Base-by-base conservation (phyloP, 2,888 invertebrate genomes). In the Erannis defoliaria region DNA sequence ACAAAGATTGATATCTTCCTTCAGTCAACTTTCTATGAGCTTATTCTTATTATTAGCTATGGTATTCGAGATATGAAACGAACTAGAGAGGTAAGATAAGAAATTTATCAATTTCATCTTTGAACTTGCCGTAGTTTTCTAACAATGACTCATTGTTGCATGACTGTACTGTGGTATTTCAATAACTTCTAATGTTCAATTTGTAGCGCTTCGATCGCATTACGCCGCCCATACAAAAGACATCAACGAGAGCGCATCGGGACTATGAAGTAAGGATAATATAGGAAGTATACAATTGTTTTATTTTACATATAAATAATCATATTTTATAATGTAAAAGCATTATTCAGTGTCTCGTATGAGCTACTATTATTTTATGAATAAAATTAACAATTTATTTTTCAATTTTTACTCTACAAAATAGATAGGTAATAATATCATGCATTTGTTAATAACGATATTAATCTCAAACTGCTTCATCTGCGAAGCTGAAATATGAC, bases 1-100 rank as follows among this genome's bases (percentile, higher is more conserved):
- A 74, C 74, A 78, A 73, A 77, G 80, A 80, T 82, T 71, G 57
- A 62, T 78, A 82, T 80, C 81, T 70, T 56, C 62, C 81, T 70
- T 56, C 62, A 51, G 19, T 51, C 40, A 31, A 75, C 76, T 81
- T 80, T 81, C 77, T 77, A 79, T 68, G 64, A 63, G 70, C 55
- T 55, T 64, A 58, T 31, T 57, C 53, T 64, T 68, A 49, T n/a
- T n/a, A n/a, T n/a, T n/a, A 42, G 14, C 21, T 54, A 33, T 12
- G 59, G 40, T 21, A 51, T 10, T 40, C 59, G 50, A 57, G 50
- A 62, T 33, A 61, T 50, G 23, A 54, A n/a, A 40, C n/a, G 33
- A 43, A 53, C 42, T 26, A 42, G 51, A 46, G 42, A 46, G 16
- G 23, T 53, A 38, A 56, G 38, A 45, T 51, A 48, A 37, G 23